Conservation (phyloP, 2,113 vertebrate species). For the Halcyon senegalensis region DNA sequence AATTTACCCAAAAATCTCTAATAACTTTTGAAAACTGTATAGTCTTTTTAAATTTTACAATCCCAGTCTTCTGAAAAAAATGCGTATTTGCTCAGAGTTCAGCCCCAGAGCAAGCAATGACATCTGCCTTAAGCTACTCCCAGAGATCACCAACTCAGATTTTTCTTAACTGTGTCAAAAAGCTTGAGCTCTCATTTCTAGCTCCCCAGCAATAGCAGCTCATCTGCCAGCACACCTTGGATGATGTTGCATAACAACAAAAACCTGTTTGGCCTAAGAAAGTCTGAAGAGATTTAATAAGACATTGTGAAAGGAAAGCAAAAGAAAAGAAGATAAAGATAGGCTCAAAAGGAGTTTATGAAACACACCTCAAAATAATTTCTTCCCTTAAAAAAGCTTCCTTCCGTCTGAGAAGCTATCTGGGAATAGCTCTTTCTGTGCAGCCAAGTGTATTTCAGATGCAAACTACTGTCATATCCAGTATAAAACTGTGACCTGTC, state of each 20-base stretch:
- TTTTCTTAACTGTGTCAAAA: not conserved
- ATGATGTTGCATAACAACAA: not conserved
- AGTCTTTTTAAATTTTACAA: not conserved
- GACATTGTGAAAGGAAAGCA: not conserved
- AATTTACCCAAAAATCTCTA: not conserved
- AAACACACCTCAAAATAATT: not conserved
- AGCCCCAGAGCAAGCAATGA: not conserved
- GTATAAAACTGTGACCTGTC: not conserved
- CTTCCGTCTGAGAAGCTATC: not conserved
- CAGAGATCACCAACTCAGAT: not conserved
- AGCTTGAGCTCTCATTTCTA: not conserved
- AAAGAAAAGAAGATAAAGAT: not conserved
- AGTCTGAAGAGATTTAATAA: not conserved
- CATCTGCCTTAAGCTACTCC: no score
- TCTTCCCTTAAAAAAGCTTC: not conserved
- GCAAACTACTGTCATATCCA: not conserved
- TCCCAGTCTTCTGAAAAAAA: not conserved
- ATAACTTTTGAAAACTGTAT: not conserved
- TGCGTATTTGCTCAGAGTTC: not conserved
- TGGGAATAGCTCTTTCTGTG: not conserved
- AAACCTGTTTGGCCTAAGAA: not conserved
- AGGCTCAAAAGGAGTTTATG: not conserved
- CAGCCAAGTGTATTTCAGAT: not conserved
- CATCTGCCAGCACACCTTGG: not conserved
- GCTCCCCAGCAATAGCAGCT: not conserved